Conservation (phyloP, 2,113 vertebrate genomes). For the Phyllostomus hastatus region DNA sequence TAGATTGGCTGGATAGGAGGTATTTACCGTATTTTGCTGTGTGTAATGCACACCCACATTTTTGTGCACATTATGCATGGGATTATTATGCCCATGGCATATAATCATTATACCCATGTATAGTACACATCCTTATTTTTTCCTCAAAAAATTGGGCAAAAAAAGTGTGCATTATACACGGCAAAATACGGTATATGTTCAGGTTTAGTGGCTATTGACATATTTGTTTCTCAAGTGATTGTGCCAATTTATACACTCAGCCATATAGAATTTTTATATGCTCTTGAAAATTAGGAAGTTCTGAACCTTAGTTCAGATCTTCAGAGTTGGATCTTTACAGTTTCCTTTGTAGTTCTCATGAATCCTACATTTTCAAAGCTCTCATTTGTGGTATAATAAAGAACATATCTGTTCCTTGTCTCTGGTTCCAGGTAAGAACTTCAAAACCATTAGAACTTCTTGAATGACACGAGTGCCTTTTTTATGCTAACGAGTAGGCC, state of each 20-base stretch:
- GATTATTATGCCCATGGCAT: no score
- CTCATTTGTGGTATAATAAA: not conserved
- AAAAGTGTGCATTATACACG: no score
- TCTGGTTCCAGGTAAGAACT: not conserved
- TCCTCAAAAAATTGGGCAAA: no score
- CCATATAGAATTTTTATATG: not conserved
- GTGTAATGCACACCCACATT: no score
- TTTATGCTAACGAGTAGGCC: not conserved
- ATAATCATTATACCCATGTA: no score
- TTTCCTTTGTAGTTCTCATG: not conserved
- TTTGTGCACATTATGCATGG: no score
- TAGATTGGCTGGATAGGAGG: not conserved
- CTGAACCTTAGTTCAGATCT: not conserved
- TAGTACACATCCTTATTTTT: no score
- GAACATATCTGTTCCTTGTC: not conserved
- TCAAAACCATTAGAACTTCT: not conserved
- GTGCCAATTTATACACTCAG: not conserved
- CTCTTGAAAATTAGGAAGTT: not conserved
- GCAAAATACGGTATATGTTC: not conserved
- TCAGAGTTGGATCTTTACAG: not conserved
- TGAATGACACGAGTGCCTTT: not conserved
- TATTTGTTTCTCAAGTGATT: not conserved
- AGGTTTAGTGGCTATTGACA: not conserved
- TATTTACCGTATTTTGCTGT: not conserved
- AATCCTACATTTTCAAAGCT: not conserved